These are phyloP conservation scores for Bombyx mori DNA, from an alignment of 1,140 invertebrate genomes.

Conservation along the genomic window DNA sequence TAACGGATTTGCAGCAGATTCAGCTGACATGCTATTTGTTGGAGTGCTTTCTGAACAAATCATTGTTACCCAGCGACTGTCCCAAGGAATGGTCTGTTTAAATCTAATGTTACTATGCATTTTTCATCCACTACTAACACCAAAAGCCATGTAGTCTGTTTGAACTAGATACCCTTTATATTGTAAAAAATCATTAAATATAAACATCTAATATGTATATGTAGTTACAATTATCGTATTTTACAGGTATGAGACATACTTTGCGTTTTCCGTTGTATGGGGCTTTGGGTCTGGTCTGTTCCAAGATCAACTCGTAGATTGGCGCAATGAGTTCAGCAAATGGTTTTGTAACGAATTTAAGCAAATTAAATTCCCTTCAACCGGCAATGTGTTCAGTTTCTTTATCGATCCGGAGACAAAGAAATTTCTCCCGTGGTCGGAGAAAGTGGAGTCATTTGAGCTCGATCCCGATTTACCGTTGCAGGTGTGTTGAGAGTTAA, in stretches of 20 bases:
- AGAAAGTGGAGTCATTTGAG: constrained; percentile 82
- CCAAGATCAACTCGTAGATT: constrained; percentile 91
- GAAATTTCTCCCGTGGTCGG: constrained; percentile 89
- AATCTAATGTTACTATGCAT: too few relatives aligned
- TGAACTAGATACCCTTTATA: neutral
- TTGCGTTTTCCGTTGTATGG: constrained; percentile 93
- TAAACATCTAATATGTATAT: too few relatives aligned
- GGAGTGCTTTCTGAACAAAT: constrained; percentile 86
- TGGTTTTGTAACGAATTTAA: constrained; percentile 91
- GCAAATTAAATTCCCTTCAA: constrained; percentile 88
- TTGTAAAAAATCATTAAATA: neutral
- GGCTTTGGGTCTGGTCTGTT: constrained; percentile 93
- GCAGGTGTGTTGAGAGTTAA: constrained; percentile 73
- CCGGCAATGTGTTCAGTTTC: constrained; percentile 90
- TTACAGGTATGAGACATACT: constrained; percentile 89
- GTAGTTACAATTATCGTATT: neutral
- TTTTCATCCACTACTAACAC: too few relatives aligned
- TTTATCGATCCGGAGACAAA: constrained; percentile 90
- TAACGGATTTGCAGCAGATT: constrained; percentile 92
- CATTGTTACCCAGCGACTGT: constrained; percentile 86
- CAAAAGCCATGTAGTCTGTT: too few relatives aligned
- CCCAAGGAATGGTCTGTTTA: constrained; percentile 84
- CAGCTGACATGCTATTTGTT: constrained; percentile 92
- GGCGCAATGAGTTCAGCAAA: constrained; percentile 93
- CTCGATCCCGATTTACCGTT: constrained; percentile 89